Evolutionary conservation across 2,888 invertebrate genomes (phyloP), one percentile per base, ranked within the genome.

Genomic region (Rhagonycha fulva): DNA sequence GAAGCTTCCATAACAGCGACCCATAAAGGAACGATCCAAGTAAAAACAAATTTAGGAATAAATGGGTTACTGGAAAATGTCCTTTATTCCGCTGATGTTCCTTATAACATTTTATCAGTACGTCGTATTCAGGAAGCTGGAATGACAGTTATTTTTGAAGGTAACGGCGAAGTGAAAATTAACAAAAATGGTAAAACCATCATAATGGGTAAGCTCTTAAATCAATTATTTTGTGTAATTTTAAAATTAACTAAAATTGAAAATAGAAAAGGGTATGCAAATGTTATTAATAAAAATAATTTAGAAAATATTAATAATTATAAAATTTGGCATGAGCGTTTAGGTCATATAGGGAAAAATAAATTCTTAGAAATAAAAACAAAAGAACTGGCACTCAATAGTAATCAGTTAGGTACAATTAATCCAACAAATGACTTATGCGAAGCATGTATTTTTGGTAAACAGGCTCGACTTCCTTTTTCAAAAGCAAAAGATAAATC

Each of bases 41-140:
- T n/a, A n/a, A n/a, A n/a, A n/a, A n/a, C n/a, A n/a, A 80, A 84
- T 66, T 74, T 79, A 32, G 82, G 82, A 32, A 23, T 80, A 3
- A 14, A 73, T 61, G 81, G 78, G 32, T 66, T 70, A 12, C 70
- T 83, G n/a, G 78, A 82, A 66, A 71, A 82, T 66, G 81, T 84
- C 4, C 80, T 86, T 5, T 86, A 79, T 75, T 83, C 83, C 70
- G 72, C 81, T 14, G 84, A 86, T 32, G 80, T 82, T 5, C 83
- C 84, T 32, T 81, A 85, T 78, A 85, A 86, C 76, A 74, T 84
- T 24, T 71, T 84, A 7, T 84, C 84, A 2, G 84, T 85, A 62
- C 74, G 72, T 72, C 82, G 72, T 67, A 83, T 84, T 80, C 80
- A 81, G 71, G 76, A 82, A 70, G 79, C 82, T 67, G 84, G 83